Evolutionary conservation across 1,140 invertebrate genomes (phyloP), one percentile per base, ranked within the genome.

Genomic region (Leptinotarsa lineolata): DNA sequence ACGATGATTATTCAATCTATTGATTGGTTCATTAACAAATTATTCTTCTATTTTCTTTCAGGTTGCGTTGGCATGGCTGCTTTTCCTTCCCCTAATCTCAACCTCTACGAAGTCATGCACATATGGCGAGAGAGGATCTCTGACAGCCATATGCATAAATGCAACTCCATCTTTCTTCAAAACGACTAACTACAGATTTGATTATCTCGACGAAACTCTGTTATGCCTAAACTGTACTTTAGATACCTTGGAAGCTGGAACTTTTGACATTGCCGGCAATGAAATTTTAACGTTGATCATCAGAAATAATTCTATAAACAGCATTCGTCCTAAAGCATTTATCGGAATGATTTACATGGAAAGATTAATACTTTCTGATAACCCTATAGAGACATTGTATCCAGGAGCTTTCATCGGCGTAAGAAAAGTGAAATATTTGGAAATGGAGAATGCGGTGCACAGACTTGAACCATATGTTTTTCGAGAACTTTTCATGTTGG

Each of bases 121-220:
- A 8, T 84, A 84, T 66, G 81, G 80, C 11, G 79, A 80, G 70
- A 71, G 83, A 64, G 83, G 83, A 48, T 82, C 82, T 0, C 70
- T 84, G n/a, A 84, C 81, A 16, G 81, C 82, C 6, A 79, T 76
- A 22, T 84, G 83, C 59, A 72, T 67, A n/a, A 80, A 84, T 70
- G 81, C 80, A 13, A 80, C 76, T 16, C 59, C 77, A 8, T 68
- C 18, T n/a, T 81, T 72, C 66, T 84, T 84, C 74, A 79, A 76
- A 63, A 61, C 60, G 20, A 81, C 81, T 12, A 54, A 61, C 15
- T 84, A 84, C 72, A 61, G 78, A 48, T 84, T 84, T 66, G 83
- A 84, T 66, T 80, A 81, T 70, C 72, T 84, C 21, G 83, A 84
- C 67, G 82, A 84, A 76, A 83, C 83, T 13, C 63, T 84, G 3